phyloP scores from a whole-genome alignment of 2,797 vertebrate genomes.

The Clarias fuscus region DNA sequence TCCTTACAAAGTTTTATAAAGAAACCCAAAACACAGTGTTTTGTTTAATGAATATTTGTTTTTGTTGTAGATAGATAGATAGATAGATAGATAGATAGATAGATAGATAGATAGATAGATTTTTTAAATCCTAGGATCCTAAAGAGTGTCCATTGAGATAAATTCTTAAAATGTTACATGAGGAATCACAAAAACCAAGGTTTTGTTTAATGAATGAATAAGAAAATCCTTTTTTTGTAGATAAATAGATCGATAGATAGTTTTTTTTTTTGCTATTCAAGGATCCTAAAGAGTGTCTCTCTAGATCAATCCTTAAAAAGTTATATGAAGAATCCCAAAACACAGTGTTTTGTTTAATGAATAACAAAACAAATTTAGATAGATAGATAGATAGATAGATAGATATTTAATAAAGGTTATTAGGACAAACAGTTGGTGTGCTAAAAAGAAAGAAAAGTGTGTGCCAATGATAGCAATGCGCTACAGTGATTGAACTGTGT shows the following conservation, averaged over 20 bases:
- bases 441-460: not conserved
- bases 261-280: too few species aligned
- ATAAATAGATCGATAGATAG: too few species aligned
- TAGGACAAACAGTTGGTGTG: not conserved
- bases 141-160: not conserved
- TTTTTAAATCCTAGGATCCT: not conserved
- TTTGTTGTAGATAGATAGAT: slow-evolving; percentile 49
- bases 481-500: not conserved
- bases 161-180: not conserved
- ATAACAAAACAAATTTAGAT: too few species aligned
- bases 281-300: too few species aligned
- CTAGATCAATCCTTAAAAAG: too few species aligned
- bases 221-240: not conserved
- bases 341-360: too few species aligned
- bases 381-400: too few species aligned
- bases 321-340: too few species aligned
- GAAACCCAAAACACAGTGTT: not conserved
- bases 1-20: not conserved
- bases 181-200: not conserved
- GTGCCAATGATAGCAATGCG: not conserved
- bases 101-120: not conserved
- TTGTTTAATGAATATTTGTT: not conserved
- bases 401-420: not conserved
- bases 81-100: slow-evolving; percentile 12
- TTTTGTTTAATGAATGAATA: slow-evolving; percentile 2